Evolutionary conservation across 1,140 invertebrate genomes (phyloP), one percentile per base, ranked within the genome.

Genomic region (Papilio dardanus): DNA sequence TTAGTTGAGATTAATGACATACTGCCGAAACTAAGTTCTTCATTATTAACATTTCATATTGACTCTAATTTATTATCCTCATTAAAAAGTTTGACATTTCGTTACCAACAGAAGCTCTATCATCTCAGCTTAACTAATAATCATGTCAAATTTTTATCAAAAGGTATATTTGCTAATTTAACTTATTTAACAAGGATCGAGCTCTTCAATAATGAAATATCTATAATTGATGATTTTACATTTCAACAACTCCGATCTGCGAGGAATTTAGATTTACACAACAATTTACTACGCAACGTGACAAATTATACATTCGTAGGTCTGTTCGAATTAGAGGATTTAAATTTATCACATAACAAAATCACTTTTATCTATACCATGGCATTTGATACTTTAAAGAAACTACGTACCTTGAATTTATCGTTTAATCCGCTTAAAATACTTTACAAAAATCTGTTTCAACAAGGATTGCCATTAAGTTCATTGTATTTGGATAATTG

Each of bases 321-420:
- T 74, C 89, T 97, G 46, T 94, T 95, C 82, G 95, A 96, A 81
- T 87, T 97, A 37, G 95, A 96, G 90, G 96, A 97, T 81, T 91
- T 97, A 4, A 94, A 95, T 80, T 81, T 97, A 33, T 94, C 95
- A 3, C 82, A 94, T 30, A 97, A 97, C 84, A 92, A 93, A 73
- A 95, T 96, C 46, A 86, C 93, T 76, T 92, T 89, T 75, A 95
- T 97, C 71, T 95, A 95, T 83, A 93, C 95, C 2, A 94, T 95
- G 83, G 94, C 95, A 1, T 96, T 97, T 81, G 93, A 94, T 74
- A 93, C 94, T 35, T 83, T 96, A 24, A 95, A 95, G 81, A 96
- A 95, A 77, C 84, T 97, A 14, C 93, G 94, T 78, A 94, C 94
- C 24, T 84, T 97, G 58, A 96, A 96, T 86, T 86, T 97, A 8